These are phyloP conservation scores for Micromys minutus DNA, from an alignment of 2,113 vertebrate species.

Conservation along the genomic window DNA sequence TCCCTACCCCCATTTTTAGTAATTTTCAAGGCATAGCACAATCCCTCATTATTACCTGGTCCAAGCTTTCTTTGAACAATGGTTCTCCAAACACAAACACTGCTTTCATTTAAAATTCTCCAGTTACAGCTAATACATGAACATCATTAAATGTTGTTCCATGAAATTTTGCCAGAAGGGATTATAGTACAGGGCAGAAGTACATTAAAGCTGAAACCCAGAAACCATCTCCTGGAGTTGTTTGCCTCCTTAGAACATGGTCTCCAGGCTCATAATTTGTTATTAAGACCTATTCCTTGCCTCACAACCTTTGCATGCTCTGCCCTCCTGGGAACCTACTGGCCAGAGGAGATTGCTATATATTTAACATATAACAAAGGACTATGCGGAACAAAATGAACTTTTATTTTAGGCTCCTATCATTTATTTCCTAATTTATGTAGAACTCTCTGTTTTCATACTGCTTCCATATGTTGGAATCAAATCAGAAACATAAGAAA, in stretches of 20 bases:
- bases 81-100: not conserved
- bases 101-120: conserved; percentile 1
- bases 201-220: not conserved
- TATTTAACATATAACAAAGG: not conserved
- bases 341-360: not conserved
- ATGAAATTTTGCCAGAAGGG: conserved; percentile 3
- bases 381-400: not conserved
- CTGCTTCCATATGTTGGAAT: not conserved
- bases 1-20: too few species aligned
- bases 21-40: not conserved
- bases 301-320: not conserved
- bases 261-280: not conserved
- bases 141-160: not conserved
- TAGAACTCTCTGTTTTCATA: not conserved
- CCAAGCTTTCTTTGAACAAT: not conserved
- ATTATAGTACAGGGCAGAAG: conserved; percentile 21
- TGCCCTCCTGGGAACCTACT: not conserved
- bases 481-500: not conserved
- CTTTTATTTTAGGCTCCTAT: not conserved
- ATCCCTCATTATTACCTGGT: not conserved
- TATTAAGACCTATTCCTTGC: not conserved
- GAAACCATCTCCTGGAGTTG: not conserved
- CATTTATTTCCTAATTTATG: conserved; percentile 13
- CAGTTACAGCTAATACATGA: not conserved
- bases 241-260: not conserved